Conservation (phyloP, 2,113 vertebrate species). For the Piprites chloris region DNA sequence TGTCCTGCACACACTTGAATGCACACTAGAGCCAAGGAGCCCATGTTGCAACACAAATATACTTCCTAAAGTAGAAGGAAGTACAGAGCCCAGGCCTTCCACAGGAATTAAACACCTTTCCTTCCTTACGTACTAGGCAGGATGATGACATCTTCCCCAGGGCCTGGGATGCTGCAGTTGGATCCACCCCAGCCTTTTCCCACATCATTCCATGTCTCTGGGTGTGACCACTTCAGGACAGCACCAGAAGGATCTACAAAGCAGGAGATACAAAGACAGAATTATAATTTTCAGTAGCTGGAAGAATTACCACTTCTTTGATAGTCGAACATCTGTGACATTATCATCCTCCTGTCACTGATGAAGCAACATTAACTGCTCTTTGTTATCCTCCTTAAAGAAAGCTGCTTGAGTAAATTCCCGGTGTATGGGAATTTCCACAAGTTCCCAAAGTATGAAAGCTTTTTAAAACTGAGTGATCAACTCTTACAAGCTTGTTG, state of each 20-base stretch:
- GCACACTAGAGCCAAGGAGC: background rate
- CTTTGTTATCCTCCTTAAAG: background rate
- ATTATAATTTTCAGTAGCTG: background rate
- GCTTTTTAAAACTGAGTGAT: background rate
- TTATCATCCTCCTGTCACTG: background rate
- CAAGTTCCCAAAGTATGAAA: background rate
- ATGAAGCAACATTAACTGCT: background rate
- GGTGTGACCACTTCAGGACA: constrained; percentile 67
- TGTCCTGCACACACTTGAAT: background rate
- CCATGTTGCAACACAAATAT: background rate
- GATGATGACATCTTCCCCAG: constrained; percentile 72
- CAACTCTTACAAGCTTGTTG: background rate
- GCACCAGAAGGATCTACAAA: constrained; percentile 45
- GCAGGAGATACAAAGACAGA: background rate
- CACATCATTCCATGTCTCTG: constrained; percentile 65
- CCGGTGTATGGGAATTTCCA: background rate
- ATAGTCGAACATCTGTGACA: background rate
- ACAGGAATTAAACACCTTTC: background rate
- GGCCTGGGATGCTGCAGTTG: constrained; percentile 36
- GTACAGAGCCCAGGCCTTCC: background rate
- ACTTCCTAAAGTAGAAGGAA: accelerated
- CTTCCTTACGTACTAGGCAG: constrained; percentile 66
- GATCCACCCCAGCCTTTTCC: constrained; percentile 70
- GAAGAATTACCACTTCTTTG: background rate
- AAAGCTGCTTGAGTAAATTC: background rate